phyloP scores from a whole-genome alignment of 2,113 vertebrate species.

The Tragelaphus scriptus region DNA sequence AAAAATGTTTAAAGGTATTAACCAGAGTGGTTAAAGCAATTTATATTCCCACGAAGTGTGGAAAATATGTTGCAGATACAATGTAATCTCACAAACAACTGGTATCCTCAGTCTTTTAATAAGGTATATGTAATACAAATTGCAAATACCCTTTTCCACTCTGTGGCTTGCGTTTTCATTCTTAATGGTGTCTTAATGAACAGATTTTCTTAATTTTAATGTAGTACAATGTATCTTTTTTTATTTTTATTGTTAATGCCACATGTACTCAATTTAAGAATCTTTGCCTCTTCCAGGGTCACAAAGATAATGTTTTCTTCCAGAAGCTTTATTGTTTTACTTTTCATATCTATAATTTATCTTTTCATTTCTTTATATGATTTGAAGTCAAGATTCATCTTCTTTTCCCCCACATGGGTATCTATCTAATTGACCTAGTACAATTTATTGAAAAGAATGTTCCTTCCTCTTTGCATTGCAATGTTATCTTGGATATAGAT shows the following conservation, averaged over 20 bases:
- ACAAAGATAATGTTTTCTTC: not conserved
- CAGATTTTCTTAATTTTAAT: not conserved
- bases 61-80: not conserved
- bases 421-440: not conserved
- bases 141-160: not conserved
- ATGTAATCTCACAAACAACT: not conserved
- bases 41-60: not conserved
- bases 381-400: not conserved
- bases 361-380: not conserved
- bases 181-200: not conserved
- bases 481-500: not conserved
- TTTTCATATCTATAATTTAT: not conserved
- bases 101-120: not conserved
- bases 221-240: not conserved
- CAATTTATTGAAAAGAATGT: not conserved
- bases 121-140: not conserved
- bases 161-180: not conserved
- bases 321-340: not conserved
- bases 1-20: not conserved
- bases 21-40: not conserved
- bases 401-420: not conserved
- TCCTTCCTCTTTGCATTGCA: not conserved
- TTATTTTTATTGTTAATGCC: not conserved
- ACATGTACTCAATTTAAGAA: not conserved
- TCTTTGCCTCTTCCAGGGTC: not conserved